phyloP scores from a whole-genome alignment of 2,113 vertebrate species.

The Lepus americanus region DNA sequence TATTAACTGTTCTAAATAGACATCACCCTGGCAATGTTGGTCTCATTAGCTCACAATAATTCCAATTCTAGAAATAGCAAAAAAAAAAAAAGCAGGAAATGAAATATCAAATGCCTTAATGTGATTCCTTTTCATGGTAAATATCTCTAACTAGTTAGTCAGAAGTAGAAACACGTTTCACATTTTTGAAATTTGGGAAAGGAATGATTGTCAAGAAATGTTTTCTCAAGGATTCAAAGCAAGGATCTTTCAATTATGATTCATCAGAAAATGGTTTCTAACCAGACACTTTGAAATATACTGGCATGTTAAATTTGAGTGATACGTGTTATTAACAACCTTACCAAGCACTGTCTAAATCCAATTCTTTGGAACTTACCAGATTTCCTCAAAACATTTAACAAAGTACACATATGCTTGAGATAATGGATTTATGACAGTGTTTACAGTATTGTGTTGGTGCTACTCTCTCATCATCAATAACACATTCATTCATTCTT shows the following conservation, averaged over 20 bases:
- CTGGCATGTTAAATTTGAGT: neutral
- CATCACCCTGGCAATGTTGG: constrained; percentile 34
- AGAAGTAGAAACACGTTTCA: neutral
- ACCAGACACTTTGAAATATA: neutral
- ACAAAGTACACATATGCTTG: neutral
- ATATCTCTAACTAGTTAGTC: neutral
- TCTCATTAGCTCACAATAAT: constrained; percentile 57
- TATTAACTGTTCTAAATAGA: constrained; percentile 70
- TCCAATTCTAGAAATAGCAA: neutral
- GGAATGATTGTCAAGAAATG: neutral
- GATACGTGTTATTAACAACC: neutral
- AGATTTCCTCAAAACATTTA: constrained; percentile 10
- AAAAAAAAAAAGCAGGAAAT: constrained; percentile 50
- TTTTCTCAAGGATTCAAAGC: constrained; percentile 19
- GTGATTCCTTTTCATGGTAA: neutral
- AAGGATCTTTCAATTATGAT: neutral
- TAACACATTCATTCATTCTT: neutral
- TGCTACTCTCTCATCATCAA: neutral
- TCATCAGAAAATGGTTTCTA: constrained; percentile 27
- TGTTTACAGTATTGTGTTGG: neutral
- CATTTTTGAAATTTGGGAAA: constrained; percentile 36
- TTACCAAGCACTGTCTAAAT: neutral
- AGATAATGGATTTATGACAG: neutral
- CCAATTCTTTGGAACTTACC: neutral
- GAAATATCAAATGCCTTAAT: neutral